Evolutionary conservation across 64 coral and sea anemone genomes (phyloP).

Genomic region (Montipora efflorescens): DNA sequence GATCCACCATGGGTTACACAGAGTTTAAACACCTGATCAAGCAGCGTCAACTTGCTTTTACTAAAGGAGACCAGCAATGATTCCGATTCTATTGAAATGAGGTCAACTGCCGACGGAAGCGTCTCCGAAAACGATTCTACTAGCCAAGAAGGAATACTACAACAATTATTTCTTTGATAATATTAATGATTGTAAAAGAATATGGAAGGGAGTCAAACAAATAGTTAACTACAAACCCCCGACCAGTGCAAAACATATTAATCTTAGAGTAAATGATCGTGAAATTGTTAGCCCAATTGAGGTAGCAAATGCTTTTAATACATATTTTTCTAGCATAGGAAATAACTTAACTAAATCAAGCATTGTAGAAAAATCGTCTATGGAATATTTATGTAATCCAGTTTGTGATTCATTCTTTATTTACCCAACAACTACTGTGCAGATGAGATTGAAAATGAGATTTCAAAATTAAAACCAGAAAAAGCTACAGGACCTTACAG

Average conservation of each 20-base stretch:
- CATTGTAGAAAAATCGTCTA: neutral
- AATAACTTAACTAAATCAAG: neutral
- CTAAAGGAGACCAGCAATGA: no score
- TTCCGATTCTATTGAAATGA: no score
- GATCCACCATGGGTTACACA: no score
- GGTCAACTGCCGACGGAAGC: no score
- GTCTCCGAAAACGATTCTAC: no score
- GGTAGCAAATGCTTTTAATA: neutral
- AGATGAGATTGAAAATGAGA: neutral
- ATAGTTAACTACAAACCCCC: neutral
- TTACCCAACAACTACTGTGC: neutral
- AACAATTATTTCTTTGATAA: no score
- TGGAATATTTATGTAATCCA: neutral
- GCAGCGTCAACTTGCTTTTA: no score
- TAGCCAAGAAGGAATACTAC: no score
- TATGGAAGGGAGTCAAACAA: neutral
- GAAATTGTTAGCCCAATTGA: neutral
- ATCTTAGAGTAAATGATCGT: neutral
- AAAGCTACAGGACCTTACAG: neutral
- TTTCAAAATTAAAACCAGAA: neutral
- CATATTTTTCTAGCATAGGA: neutral
- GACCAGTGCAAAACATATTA: neutral
- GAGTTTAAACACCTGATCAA: no score
- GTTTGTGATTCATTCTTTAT: neutral
- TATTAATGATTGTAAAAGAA: no score